Conservation (phyloP, 2,888 invertebrate genomes). For the Deilephila porcellus region DNA sequence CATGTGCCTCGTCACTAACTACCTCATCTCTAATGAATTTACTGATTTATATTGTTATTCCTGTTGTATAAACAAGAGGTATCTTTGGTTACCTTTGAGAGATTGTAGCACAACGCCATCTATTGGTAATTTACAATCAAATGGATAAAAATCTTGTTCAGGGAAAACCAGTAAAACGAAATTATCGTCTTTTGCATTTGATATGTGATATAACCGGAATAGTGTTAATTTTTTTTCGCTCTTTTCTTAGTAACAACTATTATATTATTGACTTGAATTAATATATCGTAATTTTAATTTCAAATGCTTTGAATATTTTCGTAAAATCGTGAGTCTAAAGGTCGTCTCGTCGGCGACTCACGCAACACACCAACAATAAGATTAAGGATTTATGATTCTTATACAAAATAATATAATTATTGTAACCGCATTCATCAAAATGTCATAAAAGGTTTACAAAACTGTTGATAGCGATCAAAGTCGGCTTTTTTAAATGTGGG, state of each 20-base stretch:
- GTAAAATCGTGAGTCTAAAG: not conserved
- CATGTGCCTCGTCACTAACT: conserved; percentile 2
- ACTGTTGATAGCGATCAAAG: not conserved
- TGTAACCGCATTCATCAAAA: conserved; percentile 5
- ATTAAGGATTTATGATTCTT: conserved; percentile 1
- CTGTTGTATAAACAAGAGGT: no score
- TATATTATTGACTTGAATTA: no score
- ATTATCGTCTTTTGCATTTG: no score
- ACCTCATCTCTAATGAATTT: not conserved
- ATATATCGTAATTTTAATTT: not conserved
- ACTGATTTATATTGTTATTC: not conserved
- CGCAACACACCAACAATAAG: conserved; percentile 5
- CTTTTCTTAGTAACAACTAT: no score
- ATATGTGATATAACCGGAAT: no score
- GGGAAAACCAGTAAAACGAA: no score
- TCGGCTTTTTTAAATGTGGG: not conserved
- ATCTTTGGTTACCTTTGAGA: no score
- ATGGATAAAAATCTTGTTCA: no score
- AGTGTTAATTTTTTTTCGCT: no score
- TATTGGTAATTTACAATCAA: no score
- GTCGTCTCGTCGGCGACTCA: not conserved
- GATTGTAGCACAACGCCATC: no score
- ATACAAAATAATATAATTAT: conserved; percentile 2
- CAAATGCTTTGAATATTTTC: no score
- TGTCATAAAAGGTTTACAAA: conserved; percentile 4